Conservation (phyloP, 2,797 vertebrate genomes). For the Muscicapa striata region DNA sequence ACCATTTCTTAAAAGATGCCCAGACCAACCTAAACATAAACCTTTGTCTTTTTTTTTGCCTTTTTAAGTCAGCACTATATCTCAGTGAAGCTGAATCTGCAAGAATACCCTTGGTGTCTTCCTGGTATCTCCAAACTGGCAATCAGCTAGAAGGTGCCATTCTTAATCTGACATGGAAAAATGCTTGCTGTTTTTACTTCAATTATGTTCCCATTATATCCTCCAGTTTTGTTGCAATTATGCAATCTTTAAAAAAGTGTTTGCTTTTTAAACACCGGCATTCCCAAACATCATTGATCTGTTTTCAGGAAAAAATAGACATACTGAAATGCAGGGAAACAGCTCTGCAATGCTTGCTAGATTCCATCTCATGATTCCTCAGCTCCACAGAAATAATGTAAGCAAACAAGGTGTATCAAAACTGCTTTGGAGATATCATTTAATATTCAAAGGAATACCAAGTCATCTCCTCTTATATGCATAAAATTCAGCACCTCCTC, state of each 20-base stretch:
- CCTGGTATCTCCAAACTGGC: background rate
- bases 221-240: background rate
- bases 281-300: background rate
- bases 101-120: background rate
- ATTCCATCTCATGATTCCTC: background rate
- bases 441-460: slow-evolving; percentile 2
- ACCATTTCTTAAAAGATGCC: background rate
- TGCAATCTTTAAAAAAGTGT: background rate
- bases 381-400: background rate
- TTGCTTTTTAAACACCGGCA: background rate
- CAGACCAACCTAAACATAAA: background rate
- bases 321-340: background rate
- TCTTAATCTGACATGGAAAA: background rate
- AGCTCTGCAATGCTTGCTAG: background rate
- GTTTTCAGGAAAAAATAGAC: background rate
- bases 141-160: background rate
- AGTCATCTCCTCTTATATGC: background rate
- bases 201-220: background rate
- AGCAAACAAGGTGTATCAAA: background rate
- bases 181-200: background rate
- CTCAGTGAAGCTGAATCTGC: background rate
- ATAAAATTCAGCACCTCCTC: background rate
- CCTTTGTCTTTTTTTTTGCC: background rate
- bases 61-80: background rate
- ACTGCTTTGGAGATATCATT: background rate